Evolutionary conservation across 64 coral and sea anemone species (phyloP).

Genomic region (Montipora sp.): DNA sequence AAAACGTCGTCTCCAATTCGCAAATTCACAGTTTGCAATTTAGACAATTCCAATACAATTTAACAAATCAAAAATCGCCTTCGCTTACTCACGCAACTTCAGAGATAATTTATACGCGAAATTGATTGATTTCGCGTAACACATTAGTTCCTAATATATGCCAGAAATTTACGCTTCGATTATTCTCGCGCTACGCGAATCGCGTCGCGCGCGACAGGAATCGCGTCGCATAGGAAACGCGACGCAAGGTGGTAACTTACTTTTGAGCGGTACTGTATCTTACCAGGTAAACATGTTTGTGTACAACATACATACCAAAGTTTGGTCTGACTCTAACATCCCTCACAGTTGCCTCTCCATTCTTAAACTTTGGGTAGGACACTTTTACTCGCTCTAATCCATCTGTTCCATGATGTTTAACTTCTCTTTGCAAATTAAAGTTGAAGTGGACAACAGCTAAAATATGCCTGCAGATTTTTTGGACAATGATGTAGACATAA

Average conservation of each 20-base stretch:
- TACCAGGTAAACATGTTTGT: neutral
- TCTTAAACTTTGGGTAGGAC: neutral
- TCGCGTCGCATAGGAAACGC: conserved; percentile 1
- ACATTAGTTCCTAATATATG: no score
- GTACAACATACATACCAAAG: conserved; percentile 2
- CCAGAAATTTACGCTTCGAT: no score
- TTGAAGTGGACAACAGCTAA: conserved; percentile 1
- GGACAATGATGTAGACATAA: neutral
- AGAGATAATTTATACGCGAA: no score
- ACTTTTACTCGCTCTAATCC: neutral
- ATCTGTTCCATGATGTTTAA: neutral
- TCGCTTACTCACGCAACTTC: no score
- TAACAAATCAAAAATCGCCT: no score
- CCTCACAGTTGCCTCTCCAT: neutral
- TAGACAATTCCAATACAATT: no score
- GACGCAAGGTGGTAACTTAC: no score
- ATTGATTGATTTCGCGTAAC: no score
- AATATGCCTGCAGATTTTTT: neutral
- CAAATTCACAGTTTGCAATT: no score
- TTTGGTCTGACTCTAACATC: neutral
- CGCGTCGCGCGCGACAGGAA: neutral
- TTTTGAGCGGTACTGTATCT: no score
- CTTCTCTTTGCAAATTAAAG: conserved; percentile 12
- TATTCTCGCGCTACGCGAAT: no score
- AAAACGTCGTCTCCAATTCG: no score